Conservation (phyloP, 2,888 invertebrate genomes). For the Tupiocoris notatus region DNA sequence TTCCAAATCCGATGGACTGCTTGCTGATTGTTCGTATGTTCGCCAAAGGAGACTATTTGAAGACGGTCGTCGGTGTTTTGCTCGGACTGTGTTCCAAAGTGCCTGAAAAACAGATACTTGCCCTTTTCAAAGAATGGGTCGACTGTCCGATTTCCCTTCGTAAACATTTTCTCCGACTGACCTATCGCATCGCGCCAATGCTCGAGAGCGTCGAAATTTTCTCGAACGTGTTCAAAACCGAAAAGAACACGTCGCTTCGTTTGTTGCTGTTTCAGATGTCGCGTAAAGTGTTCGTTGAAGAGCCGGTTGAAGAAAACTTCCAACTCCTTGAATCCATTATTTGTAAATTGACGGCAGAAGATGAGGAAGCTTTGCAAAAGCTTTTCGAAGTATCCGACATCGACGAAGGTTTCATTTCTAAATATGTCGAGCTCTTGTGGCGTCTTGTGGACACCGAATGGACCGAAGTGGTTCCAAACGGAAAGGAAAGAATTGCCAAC, state of each 20-base stretch:
- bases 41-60: constrained; percentile 45
- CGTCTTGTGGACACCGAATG: constrained; percentile 28
- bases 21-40: constrained; percentile 36
- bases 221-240: constrained; percentile 31
- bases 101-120: constrained; percentile 40
- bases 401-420: constrained; percentile 37
- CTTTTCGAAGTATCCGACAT: constrained; percentile 36
- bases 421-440: constrained; percentile 45
- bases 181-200: constrained; percentile 35
- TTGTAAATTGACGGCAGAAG: constrained; percentile 22
- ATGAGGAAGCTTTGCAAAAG: constrained; percentile 33
- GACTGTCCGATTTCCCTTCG: constrained; percentile 43
- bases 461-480: constrained; percentile 5
- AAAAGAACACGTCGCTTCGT: constrained; percentile 44
- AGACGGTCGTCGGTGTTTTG: constrained; percentile 41
- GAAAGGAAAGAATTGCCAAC: constrained; percentile 25
- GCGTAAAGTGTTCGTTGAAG: constrained; percentile 17
- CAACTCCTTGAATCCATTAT: constrained; percentile 27
- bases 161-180: constrained; percentile 43
- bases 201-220: constrained; percentile 8
- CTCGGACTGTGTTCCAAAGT: constrained; percentile 29
- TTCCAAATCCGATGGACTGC: constrained; percentile 29
- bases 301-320: constrained; percentile 42
- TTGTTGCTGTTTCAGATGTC: constrained; percentile 38
- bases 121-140: constrained; percentile 32